phyloP scores from a whole-genome alignment of 2,113 vertebrate species.

The pig (Sus scrofa) region T2T-Sscrofa CM000812.6:146299001-146299500 shows the following conservation, averaged over 20 bases:
- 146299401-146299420: constrained; percentile 27
- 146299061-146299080: neutral
- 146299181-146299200: neutral
- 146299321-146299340: constrained; percentile 1
- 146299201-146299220: neutral
- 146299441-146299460: neutral
- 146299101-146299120: neutral
- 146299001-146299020: neutral
- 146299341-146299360: neutral
- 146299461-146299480: neutral
- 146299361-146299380: constrained; percentile 28
- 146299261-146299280: neutral
- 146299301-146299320: neutral
- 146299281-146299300: neutral
- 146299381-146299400: constrained; percentile 45
- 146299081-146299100: neutral
- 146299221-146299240: neutral
- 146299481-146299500: constrained; percentile 11
- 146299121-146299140: neutral
- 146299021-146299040: neutral
- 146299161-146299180: neutral
- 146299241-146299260: neutral
- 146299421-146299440: neutral
- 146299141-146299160: neutral
- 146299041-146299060: neutral